Evolutionary conservation across 1,140 invertebrate species (phyloP), one percentile per base, ranked within the genome.

Genomic region (Nebria ingens): DNA sequence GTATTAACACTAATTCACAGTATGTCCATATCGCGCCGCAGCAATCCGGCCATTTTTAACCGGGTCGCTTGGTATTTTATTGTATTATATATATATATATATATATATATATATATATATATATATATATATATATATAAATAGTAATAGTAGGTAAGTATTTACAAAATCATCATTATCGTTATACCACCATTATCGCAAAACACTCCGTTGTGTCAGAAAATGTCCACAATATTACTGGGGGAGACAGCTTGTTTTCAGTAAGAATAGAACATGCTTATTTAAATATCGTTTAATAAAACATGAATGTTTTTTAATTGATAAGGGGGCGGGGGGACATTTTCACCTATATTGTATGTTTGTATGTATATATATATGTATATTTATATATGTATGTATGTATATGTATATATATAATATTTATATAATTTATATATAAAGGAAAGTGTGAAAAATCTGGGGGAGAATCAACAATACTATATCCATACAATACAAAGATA

Each of bases 1-100:
- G 61, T 54, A 52, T 62, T 58, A 62, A 58, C 52, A 58, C 52
- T 57, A 54, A 56, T 53, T 58, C 58, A 61, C 51, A 55, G 54
- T 59, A 49, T 54, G 58, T 59, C 55, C 58, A 19, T 59, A 23
- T 56, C 49, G 17, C 17, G 17, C 40, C 40, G 15, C 17, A 9
- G 40, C 15, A 9, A 45, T 17, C 40, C 40, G 17, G 3, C 25
- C 25, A n/a, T n/a, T n/a, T n/a, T n/a, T n/a, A 34, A 34, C 25
- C 25, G 25, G 25, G 25, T 9, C 25, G 40, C 9, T 29, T 29
- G 4, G 25, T 6, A 50, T 40, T 53, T 49, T 21, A 50, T n/a
- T 25, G 42, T 21, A 51, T 17, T 51, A 2, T 51, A 19, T n/a
- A 19, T 2, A 19, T 19, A 51, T 19, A n/a, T n/a, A n/a, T n/a